phyloP scores from a whole-genome alignment of 92 coral and sea anemone species.

The Epizoanthus scotinus region DNA sequence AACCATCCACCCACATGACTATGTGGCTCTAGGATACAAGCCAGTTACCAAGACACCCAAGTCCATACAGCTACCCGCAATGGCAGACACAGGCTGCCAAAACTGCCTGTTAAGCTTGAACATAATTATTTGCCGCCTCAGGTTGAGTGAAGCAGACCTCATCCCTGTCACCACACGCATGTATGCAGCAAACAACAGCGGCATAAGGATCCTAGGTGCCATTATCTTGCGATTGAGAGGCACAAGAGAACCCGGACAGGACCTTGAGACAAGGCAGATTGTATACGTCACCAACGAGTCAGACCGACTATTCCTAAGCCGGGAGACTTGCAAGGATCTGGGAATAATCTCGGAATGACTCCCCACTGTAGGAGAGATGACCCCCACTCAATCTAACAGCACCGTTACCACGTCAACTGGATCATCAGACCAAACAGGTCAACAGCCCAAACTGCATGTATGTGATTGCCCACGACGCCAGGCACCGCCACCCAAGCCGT shows the following conservation, averaged over 20 bases:
- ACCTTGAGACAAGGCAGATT: slow-evolving; percentile 49
- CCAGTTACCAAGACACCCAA: slow-evolving; percentile 34
- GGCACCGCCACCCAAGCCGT: slow-evolving; percentile 44
- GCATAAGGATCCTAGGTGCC: slow-evolving; percentile 60
- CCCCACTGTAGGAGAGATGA: slow-evolving; percentile 56
- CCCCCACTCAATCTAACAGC: slow-evolving; percentile 11
- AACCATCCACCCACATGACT: slow-evolving; percentile 59
- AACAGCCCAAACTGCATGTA: slow-evolving; percentile 24
- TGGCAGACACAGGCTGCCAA: slow-evolving; percentile 77
- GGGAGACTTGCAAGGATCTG: slow-evolving; percentile 63
- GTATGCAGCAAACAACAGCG: slow-evolving; percentile 65
- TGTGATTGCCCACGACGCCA: not conserved
- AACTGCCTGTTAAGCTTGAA: slow-evolving; percentile 65
- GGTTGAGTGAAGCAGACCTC: slow-evolving; percentile 39
- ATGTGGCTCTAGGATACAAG: slow-evolving; percentile 49
- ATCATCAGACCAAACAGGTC: slow-evolving; percentile 26
- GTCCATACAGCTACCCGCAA: slow-evolving; percentile 48
- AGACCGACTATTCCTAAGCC: slow-evolving; percentile 56
- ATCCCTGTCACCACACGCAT: slow-evolving; percentile 56
- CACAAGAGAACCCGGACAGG: slow-evolving; percentile 41
- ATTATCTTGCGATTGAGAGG: slow-evolving; percentile 58
- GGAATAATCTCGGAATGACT: slow-evolving; percentile 43
- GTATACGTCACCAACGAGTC: slow-evolving; percentile 57
- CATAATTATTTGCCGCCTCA: slow-evolving; percentile 39
- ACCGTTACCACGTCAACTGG: not conserved